Base-by-base conservation (phyloP, 2,888 invertebrate genomes). In the Muscina levida region DNA sequence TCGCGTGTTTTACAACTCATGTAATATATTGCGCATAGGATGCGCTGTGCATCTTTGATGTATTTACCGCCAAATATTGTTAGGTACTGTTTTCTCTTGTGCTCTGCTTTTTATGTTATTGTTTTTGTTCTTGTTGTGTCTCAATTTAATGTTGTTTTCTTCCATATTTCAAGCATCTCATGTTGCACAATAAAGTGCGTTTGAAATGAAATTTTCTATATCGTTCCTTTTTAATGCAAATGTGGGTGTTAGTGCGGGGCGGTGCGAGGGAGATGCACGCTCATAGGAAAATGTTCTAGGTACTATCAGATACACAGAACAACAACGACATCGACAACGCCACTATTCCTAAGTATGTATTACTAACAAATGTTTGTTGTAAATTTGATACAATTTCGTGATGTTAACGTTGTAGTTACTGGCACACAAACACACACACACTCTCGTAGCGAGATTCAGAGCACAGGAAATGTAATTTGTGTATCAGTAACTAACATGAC, bases 391-490 rank as follows among this genome's bases (percentile, higher is more conserved):
- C 72, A 48, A 65, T 70, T 65, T 79, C 70, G n/a, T n/a, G n/a
- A n/a, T n/a, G n/a, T n/a, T 56, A 65, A 51, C 19, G 67, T 57
- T 15, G 17, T n/a, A n/a, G n/a, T 72, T 53, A 17, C 44, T 19
- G 72, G 57, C n/a, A n/a, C n/a, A n/a, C n/a, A n/a, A n/a, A n/a
- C n/a, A n/a, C n/a, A n/a, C n/a, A n/a, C n/a, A n/a, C n/a, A n/a
- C n/a, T n/a, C n/a, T 42, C 39, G 37, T 19, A 19, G 62, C 62
- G 5, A 13, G 22, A 22, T 71, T 39, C 13, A 74, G 48, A 48
- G 37, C 59, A 81, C 74, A 77, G 81, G 56, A 81, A 81, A 81
- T 81, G 77, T 81, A 81, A 77, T 77, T 81, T 81, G 77, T 81
- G 26, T 81, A 77, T 26, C 72, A 74, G 74, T 53, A 48, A 46